phyloP scores from a whole-genome alignment of 2,888 invertebrate species.

The Lasioglossum leucozonium region DNA sequence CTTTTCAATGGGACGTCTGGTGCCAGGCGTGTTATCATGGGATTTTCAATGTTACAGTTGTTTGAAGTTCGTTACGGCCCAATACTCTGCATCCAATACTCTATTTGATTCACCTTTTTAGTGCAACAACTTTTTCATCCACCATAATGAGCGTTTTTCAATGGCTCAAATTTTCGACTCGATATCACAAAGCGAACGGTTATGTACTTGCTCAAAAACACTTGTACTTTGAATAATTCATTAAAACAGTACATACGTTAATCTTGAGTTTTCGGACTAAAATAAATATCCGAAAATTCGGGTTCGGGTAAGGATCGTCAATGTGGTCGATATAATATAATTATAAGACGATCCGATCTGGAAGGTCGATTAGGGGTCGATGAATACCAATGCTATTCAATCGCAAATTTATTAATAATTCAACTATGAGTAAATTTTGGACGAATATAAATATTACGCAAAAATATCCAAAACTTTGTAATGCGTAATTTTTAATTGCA shows the following conservation, averaged over 20 bases:
- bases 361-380: no score
- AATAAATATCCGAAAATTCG: no score
- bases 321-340: no score
- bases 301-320: no score
- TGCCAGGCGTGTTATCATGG: neutral
- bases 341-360: no score
- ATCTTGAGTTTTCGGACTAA: no score
- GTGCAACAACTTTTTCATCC: neutral
- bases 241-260: neutral
- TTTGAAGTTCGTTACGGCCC: neutral
- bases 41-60: neutral
- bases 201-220: neutral
- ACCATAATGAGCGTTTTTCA: neutral
- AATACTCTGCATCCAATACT: neutral
- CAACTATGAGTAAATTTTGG: no score
- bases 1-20: neutral
- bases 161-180: neutral
- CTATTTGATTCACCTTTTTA: neutral
- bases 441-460: no score
- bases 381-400: no score
- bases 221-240: neutral
- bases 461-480: no score
- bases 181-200: neutral
- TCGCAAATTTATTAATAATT: no score
- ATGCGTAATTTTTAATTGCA: no score